Evolutionary conservation across 1,140 invertebrate genomes (phyloP).

Genomic region (Drosophila biarmipes): DNA sequence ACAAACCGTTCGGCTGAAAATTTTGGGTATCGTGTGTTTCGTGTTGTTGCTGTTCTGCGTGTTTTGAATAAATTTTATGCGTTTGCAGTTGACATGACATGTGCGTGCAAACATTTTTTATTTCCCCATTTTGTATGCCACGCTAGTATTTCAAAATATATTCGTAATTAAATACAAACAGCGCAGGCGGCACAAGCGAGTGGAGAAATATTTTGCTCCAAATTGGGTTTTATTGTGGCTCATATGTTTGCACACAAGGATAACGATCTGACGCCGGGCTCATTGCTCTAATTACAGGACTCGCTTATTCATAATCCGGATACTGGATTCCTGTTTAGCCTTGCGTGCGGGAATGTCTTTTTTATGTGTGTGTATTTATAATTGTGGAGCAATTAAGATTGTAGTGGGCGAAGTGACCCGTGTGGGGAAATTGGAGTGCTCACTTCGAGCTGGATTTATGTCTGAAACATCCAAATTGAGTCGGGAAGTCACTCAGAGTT

Average conservation of each 20-base stretch:
- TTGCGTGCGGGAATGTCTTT: slow-evolving; percentile 56
- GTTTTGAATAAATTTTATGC: slow-evolving; percentile 81
- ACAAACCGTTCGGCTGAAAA: slow-evolving; percentile 15
- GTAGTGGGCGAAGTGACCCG: background rate
- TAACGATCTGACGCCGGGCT: slow-evolving; percentile 60
- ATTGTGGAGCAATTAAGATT: slow-evolving; percentile 47
- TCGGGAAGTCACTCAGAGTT: background rate
- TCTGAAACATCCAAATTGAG: background rate
- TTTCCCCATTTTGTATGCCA: slow-evolving; percentile 76
- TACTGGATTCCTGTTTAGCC: slow-evolving; percentile 39
- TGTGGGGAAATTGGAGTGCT: slow-evolving; percentile 8
- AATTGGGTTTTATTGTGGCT: slow-evolving; percentile 77
- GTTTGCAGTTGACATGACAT: slow-evolving; percentile 82
- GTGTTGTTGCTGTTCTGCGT: slow-evolving; percentile 63
- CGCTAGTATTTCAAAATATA: slow-evolving; percentile 80
- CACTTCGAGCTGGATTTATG: background rate
- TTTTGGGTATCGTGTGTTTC: slow-evolving; percentile 64
- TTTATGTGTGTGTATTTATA: slow-evolving; percentile 31
- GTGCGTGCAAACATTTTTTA: slow-evolving; percentile 82
- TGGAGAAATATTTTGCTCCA: slow-evolving; percentile 59
- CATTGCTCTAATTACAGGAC: slow-evolving; percentile 73
- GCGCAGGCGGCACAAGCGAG: slow-evolving; percentile 20
- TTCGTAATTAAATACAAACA: slow-evolving; percentile 74
- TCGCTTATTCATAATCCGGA: slow-evolving; percentile 57
- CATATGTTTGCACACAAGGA: slow-evolving; percentile 51